Conservation (phyloP, 2,888 invertebrate species). For the Notodonta dromedarius region DNA sequence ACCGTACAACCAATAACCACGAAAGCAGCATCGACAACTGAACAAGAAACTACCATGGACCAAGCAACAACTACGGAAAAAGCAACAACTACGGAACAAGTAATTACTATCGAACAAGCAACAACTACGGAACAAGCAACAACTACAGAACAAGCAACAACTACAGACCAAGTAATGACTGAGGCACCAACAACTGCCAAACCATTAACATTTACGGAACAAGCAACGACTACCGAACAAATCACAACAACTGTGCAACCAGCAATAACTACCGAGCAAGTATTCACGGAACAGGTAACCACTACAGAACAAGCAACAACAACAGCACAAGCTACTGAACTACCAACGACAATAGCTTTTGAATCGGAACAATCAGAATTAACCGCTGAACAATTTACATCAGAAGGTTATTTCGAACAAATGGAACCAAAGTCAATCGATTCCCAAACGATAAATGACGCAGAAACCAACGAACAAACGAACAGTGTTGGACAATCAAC, state of each 20-base stretch:
- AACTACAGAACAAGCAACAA: conserved; percentile 3
- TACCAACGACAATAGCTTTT: conserved; percentile 3
- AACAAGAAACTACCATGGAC: too few relatives aligned
- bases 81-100: conserved; percentile 12
- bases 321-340: conserved; percentile 10
- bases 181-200: conserved; percentile 8
- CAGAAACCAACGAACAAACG: conserved; percentile 13
- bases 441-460: conserved; percentile 1
- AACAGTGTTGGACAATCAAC: conserved; percentile 7
- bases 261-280: too few relatives aligned
- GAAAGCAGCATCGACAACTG: too few relatives aligned
- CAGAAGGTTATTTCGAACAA: too few relatives aligned
- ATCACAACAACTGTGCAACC: too few relatives aligned
- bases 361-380: background rate
- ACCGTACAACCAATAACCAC: too few relatives aligned
- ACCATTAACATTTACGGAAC: too few relatives aligned
- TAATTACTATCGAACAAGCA: conserved; percentile 8
- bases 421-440: too few relatives aligned
- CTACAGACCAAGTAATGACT: background rate
- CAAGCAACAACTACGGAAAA: conserved; percentile 10
- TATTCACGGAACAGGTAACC: background rate
- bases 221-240: conserved; percentile 12
- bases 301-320: conserved; percentile 11
- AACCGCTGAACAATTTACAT: background rate
- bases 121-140: conserved; percentile 5